These are phyloP conservation scores for Ridgeia piscesae DNA, from an alignment of 1,140 invertebrate species.

Conservation along the genomic window DNA sequence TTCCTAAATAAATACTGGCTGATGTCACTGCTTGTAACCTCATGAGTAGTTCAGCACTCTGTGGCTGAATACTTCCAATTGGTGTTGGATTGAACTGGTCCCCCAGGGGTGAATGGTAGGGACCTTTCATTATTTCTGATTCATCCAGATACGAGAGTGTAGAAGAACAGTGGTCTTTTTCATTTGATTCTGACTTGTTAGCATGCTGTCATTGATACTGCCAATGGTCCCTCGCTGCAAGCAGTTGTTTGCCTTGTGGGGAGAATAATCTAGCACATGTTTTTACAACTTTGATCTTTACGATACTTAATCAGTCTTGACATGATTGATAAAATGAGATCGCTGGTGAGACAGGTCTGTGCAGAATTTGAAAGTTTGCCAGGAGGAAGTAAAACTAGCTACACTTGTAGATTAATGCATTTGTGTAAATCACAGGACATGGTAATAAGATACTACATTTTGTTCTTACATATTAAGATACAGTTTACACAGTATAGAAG, in stretches of 20 bases:
- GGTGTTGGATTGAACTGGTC: not conserved
- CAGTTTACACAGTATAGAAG: too few relatives aligned
- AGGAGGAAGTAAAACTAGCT: not conserved
- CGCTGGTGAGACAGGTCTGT: not conserved
- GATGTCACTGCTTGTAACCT: not conserved
- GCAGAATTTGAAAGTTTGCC: not conserved
- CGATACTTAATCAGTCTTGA: not conserved
- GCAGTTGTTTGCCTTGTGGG: not conserved
- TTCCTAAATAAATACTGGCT: not conserved
- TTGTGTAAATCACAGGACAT: not conserved
- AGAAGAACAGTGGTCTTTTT: not conserved
- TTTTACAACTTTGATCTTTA: not conserved
- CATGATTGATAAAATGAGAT: not conserved
- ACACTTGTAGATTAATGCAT: not conserved
- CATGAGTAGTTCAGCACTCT: not conserved
- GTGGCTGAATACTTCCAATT: not conserved
- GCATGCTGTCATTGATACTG: not conserved
- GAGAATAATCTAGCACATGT: not conserved
- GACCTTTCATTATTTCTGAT: not conserved
- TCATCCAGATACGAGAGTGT: not conserved
- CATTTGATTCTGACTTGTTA: not conserved
- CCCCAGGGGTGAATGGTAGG: not conserved
- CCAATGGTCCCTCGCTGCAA: not conserved
- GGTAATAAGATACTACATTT: not conserved
- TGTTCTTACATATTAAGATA: not conserved